phyloP scores from a whole-genome alignment of 2,113 vertebrate genomes.

The Eira barbara region DNA sequence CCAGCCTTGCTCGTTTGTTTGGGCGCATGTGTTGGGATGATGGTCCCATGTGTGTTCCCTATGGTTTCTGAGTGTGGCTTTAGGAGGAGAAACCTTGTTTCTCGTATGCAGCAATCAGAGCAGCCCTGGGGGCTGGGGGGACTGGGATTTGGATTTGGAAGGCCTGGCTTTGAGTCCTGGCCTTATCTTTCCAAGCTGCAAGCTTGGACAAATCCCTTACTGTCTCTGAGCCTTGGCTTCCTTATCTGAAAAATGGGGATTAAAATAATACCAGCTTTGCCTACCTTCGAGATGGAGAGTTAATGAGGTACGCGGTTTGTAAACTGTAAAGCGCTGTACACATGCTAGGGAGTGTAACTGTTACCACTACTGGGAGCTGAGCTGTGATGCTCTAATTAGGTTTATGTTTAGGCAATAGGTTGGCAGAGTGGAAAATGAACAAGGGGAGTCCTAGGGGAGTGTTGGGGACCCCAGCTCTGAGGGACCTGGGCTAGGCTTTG shows the following conservation, averaged over 20 bases:
- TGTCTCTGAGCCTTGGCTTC: constrained; percentile 24
- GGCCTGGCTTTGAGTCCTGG: constrained; percentile 24
- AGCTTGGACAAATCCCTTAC: constrained; percentile 27
- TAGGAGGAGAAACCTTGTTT: neutral
- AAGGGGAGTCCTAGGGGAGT: neutral
- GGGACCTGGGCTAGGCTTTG: neutral
- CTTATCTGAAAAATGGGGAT: constrained; percentile 62
- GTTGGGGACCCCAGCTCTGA: neutral
- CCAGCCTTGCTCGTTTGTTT: neutral
- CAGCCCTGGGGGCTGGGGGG: neutral
- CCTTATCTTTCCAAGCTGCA: constrained; percentile 43
- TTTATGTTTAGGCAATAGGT: neutral
- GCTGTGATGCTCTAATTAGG: neutral
- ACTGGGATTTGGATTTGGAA: constrained; percentile 22
- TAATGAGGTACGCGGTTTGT: neutral
- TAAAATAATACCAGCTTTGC: constrained; percentile 41
- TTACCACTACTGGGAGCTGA: neutral
- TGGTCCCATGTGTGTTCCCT: neutral
- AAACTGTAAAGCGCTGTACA: neutral
- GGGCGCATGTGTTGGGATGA: neutral
- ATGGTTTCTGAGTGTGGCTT: neutral
- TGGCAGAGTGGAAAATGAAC: neutral
- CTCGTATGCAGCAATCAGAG: neutral
- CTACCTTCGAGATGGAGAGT: constrained; percentile 32
- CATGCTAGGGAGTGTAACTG: neutral